Percentiles rank a stretch among this genome's conserved stretches.
These are phyloP conservation scores for Odontesthes bonariensis DNA, from an alignment of 2,113 vertebrate species.

Conservation along the genomic window DNA sequence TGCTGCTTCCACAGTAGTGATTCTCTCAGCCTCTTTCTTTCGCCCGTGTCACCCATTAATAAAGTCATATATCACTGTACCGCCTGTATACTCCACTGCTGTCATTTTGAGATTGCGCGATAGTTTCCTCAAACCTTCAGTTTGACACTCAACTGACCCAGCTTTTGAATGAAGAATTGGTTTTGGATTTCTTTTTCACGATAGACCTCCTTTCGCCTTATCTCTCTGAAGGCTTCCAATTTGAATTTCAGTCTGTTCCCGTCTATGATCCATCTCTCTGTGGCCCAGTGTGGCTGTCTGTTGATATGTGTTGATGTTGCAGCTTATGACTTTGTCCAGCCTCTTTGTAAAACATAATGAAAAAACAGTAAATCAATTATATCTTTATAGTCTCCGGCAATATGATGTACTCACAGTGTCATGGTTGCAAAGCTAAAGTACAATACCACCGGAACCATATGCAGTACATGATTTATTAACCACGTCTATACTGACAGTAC, in stretches of 20 bases:
- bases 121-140: conserved; percentile 7
- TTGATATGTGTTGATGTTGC: conserved; percentile 43
- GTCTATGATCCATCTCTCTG: conserved; percentile 15
- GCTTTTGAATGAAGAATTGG: conserved; percentile 45
- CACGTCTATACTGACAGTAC: conserved; percentile 24
- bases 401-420: conserved; percentile 28
- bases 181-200: conserved; percentile 46
- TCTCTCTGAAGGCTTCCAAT: conserved; percentile 27
- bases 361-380: conserved; percentile 58
- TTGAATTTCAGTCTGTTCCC: conserved; percentile 32
- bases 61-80: conserved; percentile 48
- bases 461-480: conserved; percentile 72
- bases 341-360: conserved; percentile 50
- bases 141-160: conserved; percentile 34
- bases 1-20: conserved; percentile 4
- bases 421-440: conserved; percentile 28
- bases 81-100: conserved; percentile 28
- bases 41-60: conserved; percentile 44
- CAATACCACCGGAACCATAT: conserved; percentile 48
- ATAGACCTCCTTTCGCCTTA: conserved; percentile 29
- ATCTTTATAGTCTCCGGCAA: conserved; percentile 19
- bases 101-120: conserved; percentile 18
- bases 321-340: conserved; percentile 52
- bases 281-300: conserved; percentile 10
- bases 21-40: conserved; percentile 17